Evolutionary conservation across 1,140 invertebrate genomes (phyloP).

Genomic region (Pogonomyrmex californicus): DNA sequence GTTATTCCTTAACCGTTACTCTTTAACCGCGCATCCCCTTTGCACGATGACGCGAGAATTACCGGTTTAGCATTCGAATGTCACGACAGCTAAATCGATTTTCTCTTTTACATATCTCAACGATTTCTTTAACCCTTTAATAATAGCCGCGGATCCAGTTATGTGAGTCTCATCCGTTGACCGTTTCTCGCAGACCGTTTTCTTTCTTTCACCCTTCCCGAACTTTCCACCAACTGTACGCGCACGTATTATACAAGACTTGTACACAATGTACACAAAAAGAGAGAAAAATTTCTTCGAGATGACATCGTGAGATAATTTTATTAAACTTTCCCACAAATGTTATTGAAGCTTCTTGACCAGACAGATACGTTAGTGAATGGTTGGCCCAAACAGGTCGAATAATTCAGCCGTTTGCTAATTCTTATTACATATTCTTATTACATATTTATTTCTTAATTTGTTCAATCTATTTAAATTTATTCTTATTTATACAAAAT

Average conservation of each 20-base stretch:
- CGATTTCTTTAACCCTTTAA: conserved; percentile 57
- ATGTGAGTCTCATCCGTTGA: conserved; percentile 51
- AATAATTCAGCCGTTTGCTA: neutral
- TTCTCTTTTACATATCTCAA: conserved; percentile 54
- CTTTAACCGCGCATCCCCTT: conserved; percentile 24
- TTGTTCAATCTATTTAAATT: neutral
- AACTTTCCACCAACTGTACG: conserved; percentile 8
- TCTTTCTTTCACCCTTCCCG: conserved; percentile 7
- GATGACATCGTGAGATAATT: conserved; percentile 6
- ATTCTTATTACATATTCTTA: neutral
- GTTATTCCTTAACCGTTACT: conserved; percentile 30
- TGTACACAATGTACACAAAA: neutral
- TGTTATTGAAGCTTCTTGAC: neutral
- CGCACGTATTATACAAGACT: neutral
- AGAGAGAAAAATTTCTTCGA: neutral
- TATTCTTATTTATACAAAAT: neutral
- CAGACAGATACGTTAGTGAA: neutral
- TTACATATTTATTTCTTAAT: neutral
- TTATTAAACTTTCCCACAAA: conserved; percentile 2
- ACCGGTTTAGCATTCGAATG: conserved; percentile 41
- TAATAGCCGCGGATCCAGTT: conserved; percentile 42
- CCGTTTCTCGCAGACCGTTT: conserved; percentile 39
- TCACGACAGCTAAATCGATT: conserved; percentile 55
- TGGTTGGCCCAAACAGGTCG: neutral
- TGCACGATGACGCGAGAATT: conserved; percentile 7